These are phyloP conservation scores for Seira sanloemensis DNA, from an alignment of 2,888 invertebrate species.

Conservation along the genomic window DNA sequence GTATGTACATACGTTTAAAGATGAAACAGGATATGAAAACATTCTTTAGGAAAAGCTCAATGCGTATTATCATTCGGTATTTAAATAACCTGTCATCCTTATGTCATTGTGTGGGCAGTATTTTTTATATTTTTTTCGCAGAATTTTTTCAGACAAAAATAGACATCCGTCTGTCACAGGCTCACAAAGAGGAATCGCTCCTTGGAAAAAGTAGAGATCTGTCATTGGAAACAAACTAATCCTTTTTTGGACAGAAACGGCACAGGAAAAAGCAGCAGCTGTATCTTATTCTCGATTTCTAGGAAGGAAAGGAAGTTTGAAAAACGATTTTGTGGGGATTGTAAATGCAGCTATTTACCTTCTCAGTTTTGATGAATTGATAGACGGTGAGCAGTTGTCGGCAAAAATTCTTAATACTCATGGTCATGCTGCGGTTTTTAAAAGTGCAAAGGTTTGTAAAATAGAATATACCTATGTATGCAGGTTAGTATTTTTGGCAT, in stretches of 20 bases:
- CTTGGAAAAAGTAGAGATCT: neutral
- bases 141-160: no score
- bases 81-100: neutral
- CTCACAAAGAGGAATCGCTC: neutral
- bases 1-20: no score
- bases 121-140: no score
- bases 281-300: constrained; percentile 2
- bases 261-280: constrained; percentile 49
- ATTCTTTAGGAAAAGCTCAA: no score
- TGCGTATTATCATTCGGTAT: neutral
- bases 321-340: constrained; percentile 42
- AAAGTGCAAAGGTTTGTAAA: constrained; percentile 7
- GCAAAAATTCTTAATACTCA: no score
- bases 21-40: no score
- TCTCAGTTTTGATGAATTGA: constrained; percentile 51
- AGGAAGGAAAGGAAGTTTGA: neutral
- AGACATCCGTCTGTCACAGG: neutral
- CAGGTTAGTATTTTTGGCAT: no score
- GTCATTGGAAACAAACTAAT: neutral
- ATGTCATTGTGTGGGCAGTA: no score
- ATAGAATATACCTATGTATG: no score
- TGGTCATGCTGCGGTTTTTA: constrained; percentile 45
- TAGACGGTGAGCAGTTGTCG: no score
- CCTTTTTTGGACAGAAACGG: neutral
- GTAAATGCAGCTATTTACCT: constrained; percentile 12